Conservation (phyloP, 1,140 invertebrate genomes). For the Drosophila funebris region DNA sequence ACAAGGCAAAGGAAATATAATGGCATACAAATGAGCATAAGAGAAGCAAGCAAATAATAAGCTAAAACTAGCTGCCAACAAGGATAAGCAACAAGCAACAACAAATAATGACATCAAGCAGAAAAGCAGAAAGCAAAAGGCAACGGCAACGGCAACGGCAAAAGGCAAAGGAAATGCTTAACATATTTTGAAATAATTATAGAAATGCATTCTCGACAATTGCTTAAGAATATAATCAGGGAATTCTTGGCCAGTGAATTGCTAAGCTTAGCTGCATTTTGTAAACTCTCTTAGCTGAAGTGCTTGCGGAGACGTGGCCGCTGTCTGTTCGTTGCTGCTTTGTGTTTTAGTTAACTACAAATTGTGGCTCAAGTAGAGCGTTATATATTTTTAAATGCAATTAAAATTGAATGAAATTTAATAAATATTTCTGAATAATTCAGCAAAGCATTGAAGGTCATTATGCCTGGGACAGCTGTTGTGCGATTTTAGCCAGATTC, state of each 20-base stretch:
- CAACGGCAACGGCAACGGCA: no score
- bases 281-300: no score
- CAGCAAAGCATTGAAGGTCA: constrained; percentile 39
- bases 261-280: neutral
- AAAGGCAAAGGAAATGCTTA: neutral
- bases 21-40: neutral
- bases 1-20: no score
- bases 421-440: neutral
- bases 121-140: neutral
- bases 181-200: constrained; percentile 6
- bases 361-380: no score
- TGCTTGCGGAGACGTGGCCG: no score
- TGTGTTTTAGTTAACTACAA: no score
- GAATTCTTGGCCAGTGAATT: neutral
- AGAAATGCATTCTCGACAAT: neutral
- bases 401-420: no score
- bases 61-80: neutral
- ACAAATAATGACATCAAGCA: neutral
- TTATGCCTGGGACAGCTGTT: constrained; percentile 29
- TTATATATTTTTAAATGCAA: no score
- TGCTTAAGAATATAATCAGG: neutral
- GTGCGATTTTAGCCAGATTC: constrained; percentile 30
- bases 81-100: neutral
- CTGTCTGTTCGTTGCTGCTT: no score
- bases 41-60: neutral